Conservation (phyloP, 2,113 vertebrate species). For the Rhegmatorhina hoffmannsi region DNA sequence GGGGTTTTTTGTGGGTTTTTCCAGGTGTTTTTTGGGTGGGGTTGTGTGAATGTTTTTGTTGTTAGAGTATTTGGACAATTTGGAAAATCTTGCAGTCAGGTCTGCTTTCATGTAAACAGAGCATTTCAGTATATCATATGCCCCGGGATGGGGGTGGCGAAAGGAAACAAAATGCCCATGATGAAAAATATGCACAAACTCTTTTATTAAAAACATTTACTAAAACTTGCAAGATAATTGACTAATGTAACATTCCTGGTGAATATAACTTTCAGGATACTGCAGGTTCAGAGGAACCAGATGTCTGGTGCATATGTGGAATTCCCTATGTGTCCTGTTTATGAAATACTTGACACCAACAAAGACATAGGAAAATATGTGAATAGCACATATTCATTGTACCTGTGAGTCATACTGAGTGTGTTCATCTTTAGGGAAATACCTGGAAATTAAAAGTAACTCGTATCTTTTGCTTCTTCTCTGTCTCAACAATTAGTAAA, state of each 20-base stretch:
- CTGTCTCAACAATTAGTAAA: neutral
- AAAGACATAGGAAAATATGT: neutral
- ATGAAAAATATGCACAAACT: neutral
- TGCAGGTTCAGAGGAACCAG: slow-evolving; percentile 13
- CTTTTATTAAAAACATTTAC: neutral
- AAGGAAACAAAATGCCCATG: neutral
- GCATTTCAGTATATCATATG: neutral
- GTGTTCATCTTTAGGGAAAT: neutral
- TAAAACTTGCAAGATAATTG: slow-evolving; percentile 12
- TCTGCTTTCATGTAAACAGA: neutral
- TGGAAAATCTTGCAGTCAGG: neutral
- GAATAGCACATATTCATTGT: neutral
- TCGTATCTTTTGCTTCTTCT: neutral
- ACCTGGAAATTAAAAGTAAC: neutral
- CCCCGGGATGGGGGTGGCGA: too few species aligned
- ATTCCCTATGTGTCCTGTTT: neutral
- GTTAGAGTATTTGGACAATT: neutral
- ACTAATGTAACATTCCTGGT: slow-evolving; percentile 5
- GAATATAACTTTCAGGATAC: neutral
- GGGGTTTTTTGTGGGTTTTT: rapidly evolving
- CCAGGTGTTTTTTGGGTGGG: neutral
- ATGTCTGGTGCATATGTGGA: slow-evolving; percentile 1
- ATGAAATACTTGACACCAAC: neutral
- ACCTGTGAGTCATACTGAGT: neutral
- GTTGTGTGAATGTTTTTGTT: neutral